phyloP scores from a whole-genome alignment of 2,797 vertebrate species.

The Decapterus maruadsi region DNA sequence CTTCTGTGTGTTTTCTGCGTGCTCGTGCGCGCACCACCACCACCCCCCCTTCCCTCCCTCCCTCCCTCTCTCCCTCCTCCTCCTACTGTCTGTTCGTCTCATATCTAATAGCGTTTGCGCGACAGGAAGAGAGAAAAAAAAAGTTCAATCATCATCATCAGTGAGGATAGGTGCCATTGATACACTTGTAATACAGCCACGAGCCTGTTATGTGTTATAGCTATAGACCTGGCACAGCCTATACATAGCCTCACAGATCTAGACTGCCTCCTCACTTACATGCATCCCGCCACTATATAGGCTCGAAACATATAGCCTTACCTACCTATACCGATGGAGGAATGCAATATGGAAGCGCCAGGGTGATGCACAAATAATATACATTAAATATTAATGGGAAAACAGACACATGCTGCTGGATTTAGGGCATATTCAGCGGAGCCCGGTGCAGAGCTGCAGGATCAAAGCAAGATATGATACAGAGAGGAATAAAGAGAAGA shows the following conservation, averaged over 20 bases:
- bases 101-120: constrained; percentile 29
- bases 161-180: constrained; percentile 35
- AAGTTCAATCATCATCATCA: constrained; percentile 64
- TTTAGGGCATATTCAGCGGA: constrained; percentile 61
- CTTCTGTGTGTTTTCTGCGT: constrained; percentile 64
- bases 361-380: constrained; percentile 57
- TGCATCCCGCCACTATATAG: constrained; percentile 55
- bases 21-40: constrained; percentile 51
- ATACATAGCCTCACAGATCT: constrained; percentile 5
- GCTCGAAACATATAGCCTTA: constrained; percentile 32
- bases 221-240: constrained; percentile 17
- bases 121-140: constrained; percentile 3
- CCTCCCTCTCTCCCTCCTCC: no score
- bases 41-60: no score
- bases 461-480: constrained; percentile 52
- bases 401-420: constrained; percentile 68
- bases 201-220: constrained; percentile 16
- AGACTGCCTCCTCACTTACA: constrained; percentile 51
- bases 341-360: constrained; percentile 42
- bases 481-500: neutral
- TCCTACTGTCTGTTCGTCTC: constrained; percentile 34
- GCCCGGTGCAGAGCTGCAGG: constrained; percentile 62
- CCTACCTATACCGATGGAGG: constrained; percentile 1
- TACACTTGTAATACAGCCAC: constrained; percentile 31
- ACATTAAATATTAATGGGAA: constrained; percentile 64